Evolutionary conservation across 2,797 vertebrate species (phyloP).

Genomic region (Tapirus indicus): DNA sequence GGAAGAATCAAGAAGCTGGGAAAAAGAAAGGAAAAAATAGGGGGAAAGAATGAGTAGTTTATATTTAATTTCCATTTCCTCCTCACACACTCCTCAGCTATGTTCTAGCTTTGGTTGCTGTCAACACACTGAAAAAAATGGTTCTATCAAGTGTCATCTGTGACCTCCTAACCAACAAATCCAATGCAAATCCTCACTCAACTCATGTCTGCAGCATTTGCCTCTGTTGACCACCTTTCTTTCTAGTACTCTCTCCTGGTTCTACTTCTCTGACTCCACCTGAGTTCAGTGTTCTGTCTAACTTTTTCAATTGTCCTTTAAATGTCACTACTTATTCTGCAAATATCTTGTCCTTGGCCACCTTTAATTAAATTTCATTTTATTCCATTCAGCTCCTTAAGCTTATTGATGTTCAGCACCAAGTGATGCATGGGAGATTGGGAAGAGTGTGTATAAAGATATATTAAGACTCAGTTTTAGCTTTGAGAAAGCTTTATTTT

Average conservation of each 20-base stretch:
- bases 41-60: not conserved
- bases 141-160: not conserved
- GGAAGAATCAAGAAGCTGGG: not conserved
- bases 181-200: not conserved
- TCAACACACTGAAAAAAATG: not conserved
- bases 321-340: not conserved
- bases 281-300: not conserved
- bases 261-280: not conserved
- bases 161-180: not conserved
- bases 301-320: not conserved
- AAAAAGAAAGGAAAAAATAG: not conserved
- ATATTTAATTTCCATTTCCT: not conserved
- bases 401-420: not conserved
- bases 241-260: not conserved
- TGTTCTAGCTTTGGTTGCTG: not conserved
- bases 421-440: not conserved
- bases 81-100: not conserved
- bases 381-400: not conserved
- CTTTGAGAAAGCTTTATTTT: not conserved
- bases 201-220: not conserved
- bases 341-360: not conserved
- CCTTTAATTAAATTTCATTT: constrained; percentile 28
- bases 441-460: not conserved
- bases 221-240: not conserved
- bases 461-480: not conserved